Percentiles rank a stretch among this genome's conserved stretches.
Conservation (phyloP, 1,140 invertebrate genomes). For the Nixonia krombeini region DNA sequence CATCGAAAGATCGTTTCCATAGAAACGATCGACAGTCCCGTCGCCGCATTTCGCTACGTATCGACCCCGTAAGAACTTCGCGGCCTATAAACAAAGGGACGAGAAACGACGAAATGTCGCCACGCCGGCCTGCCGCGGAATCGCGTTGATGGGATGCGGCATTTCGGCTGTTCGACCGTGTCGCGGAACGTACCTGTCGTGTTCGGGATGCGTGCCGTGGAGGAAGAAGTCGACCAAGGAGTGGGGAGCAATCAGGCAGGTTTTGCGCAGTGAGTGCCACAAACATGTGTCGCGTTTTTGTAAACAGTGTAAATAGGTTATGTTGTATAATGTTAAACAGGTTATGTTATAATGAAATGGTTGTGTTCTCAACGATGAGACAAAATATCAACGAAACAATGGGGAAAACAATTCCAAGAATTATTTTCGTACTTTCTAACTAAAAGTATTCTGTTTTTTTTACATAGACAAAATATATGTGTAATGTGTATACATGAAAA, state of each 20-base stretch:
- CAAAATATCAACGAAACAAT: too few species aligned
- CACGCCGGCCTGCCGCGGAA: neutral
- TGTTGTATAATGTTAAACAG: too few species aligned
- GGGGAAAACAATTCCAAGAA: too few species aligned
- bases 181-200: conserved; percentile 13
- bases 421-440: too few species aligned
- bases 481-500: too few species aligned
- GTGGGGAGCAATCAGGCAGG: conserved; percentile 5
- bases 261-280: conserved; percentile 20
- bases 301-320: neutral
- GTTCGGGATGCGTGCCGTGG: conserved; percentile 22
- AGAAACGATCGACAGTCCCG: too few species aligned
- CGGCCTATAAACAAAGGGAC: neutral
- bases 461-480: too few species aligned
- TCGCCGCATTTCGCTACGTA: too few species aligned
- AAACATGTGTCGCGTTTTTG: too few species aligned
- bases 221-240: conserved; percentile 23
- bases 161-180: conserved; percentile 14
- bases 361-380: too few species aligned
- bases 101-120: conserved; percentile 6
- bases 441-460: too few species aligned
- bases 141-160: neutral
- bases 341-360: conserved; percentile 9
- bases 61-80: neutral
- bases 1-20: too few species aligned